Base-by-base conservation (phyloP, 2,113 vertebrate species). In the Panurus biarmicus region DNA sequence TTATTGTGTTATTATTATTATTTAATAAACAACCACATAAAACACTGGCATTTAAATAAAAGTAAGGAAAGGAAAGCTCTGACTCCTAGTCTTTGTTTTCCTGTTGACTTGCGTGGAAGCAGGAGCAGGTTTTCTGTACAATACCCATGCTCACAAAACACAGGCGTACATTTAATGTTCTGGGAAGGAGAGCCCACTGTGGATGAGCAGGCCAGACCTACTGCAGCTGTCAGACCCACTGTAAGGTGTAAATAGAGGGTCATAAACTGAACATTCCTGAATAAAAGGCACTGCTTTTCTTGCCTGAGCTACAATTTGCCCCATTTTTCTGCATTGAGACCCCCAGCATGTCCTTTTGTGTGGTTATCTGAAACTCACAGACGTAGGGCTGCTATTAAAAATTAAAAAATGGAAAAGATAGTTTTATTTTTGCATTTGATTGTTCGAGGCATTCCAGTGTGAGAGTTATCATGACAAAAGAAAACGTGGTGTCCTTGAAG, bases 1-100 rank as follows among this genome's bases (percentile, higher is more conserved):
- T 93, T 76, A 94, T 94, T 95, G 89, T 90, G 3, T 69, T 93
- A 88, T 87, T 94, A 89, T 90, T 91, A 88, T 94, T 95, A 90
- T 88, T 95, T 95, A 93, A 96, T 95, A 93, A 94, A 91, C 85
- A 90, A 74, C 94, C 95, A 95, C 91, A 95, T 94, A 77, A 95
- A 93, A 85, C 71, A 42, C 51, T 77, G 91, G 44, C 89, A 60
- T 94, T 96, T 93, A 94, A 94, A 91, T 83, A 95, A 93, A 76
- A 85, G 85, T 79, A 85, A 87, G 92, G 91, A 95, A 85, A 92
- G 91, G 77, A 82, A 89, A 85, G 78, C 85, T 94, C 74, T 91
- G 87, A 78, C 89, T 94, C 57, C 45, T 61, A 54, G 77, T 24
- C 77, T 94, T 65, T 89, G 70, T 65, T 94, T 87, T 89, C 84